phyloP scores from a whole-genome alignment of 92 coral and sea anemone genomes.

The Zoanthus sociatus region DNA sequence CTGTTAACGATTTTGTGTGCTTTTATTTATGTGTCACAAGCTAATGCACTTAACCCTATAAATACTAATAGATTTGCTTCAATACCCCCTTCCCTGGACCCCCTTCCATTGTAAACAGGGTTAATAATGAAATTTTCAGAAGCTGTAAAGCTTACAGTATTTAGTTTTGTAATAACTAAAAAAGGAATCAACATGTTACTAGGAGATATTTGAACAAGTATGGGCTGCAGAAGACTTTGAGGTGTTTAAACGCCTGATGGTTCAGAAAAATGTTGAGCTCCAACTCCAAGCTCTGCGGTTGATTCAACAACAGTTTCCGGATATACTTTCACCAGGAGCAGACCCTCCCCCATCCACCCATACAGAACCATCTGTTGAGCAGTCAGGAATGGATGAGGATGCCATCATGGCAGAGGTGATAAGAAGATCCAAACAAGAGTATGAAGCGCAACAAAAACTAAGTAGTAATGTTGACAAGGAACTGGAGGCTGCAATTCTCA shows the following conservation, averaged over 20 bases:
- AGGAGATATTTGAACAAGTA: constrained; percentile 96
- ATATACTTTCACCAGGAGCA: constrained; percentile 33
- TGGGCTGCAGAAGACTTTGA: constrained; percentile 98
- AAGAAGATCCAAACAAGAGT: constrained; percentile 84
- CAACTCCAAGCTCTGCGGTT: constrained; percentile 93
- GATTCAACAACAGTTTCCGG: constrained; percentile 74
- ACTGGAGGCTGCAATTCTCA: constrained; percentile 70
- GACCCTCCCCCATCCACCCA: constrained; percentile 25
- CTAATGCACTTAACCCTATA: no score
- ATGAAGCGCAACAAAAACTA: constrained; percentile 69
- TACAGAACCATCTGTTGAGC: neutral
- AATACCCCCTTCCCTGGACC: no score
- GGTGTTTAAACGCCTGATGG: constrained; percentile 90
- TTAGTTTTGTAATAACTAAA: neutral
- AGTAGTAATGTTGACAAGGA: constrained; percentile 63
- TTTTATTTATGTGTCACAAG: no score
- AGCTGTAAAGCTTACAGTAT: neutral
- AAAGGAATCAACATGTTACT: neutral
- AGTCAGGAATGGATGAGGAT: constrained; percentile 75
- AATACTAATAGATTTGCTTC: no score
- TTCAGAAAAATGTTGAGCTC: constrained; percentile 87
- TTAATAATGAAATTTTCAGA: neutral
- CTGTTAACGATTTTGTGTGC: no score
- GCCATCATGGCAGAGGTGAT: constrained; percentile 89
- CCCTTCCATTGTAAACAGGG: no score